Base-by-base conservation (phyloP, 2,113 vertebrate species). In the Scomber colias region DNA sequence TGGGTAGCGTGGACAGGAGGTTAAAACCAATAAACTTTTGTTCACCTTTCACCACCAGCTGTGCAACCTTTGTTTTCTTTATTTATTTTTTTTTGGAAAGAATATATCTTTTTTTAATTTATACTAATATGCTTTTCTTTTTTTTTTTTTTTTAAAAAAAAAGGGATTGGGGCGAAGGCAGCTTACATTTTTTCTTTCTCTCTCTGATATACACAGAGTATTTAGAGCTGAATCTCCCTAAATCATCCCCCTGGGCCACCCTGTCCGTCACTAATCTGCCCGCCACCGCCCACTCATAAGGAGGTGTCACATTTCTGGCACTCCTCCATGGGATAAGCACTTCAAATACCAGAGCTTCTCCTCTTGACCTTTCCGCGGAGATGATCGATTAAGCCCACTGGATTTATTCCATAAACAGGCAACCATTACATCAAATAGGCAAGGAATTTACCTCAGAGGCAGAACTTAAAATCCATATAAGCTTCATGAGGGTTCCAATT, bases 251-350 rank as follows among this genome's bases (percentile, higher is more conserved):
- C 70, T 54, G 86, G 94, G 93, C 91, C 90, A 90, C 83, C 83
- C 87, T 90, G 92, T 92, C 89, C 69, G 48, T 90, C 92, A 86
- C 92, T 93, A 95, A 95, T 94, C 93, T 91, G 79, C 85, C 71
- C 60, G 54, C 91, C 75, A 56, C 88, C 87, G 44, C 90, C 90
- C 80, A 82, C 87, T 90, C 74, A 85, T 90, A 90, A 88, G 80
- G 84, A 89, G 88, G 92, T 93, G 89, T 94, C 93, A 89, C 90
- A 92, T 94, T 94, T 93, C 93, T 91, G 89, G 90, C 87, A 71
- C 90, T 89, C 74, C 87, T 91, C 86, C 83, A 77, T 7, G 53
- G 91, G 89, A 92, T 93, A 92, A 94, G 92, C 89, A 91, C 91
- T 93, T 93, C 90, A 92, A 92, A 93, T 92, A 87, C 77, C 86